Conservation (phyloP, 2,797 vertebrate genomes). For the Microctenopoma lineatum region DNA sequence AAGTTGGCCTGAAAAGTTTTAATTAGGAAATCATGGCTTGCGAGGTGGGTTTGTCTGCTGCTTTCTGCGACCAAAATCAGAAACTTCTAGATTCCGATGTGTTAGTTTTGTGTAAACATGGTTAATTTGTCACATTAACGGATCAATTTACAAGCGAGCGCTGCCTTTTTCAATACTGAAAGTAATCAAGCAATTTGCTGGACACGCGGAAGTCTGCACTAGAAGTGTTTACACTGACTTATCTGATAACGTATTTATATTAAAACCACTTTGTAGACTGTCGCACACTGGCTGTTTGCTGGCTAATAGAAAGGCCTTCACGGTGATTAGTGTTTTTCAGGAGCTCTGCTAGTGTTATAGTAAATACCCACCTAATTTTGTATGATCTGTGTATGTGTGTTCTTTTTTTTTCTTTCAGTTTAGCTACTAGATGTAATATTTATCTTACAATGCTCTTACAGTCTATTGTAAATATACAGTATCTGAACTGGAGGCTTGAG, state of each 20-base stretch:
- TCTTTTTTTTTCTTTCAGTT: too few relatives aligned
- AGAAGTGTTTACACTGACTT: accelerated
- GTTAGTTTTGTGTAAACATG: background rate
- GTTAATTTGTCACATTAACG: background rate
- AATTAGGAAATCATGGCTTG: background rate
- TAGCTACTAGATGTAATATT: too few relatives aligned
- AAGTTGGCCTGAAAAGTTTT: background rate
- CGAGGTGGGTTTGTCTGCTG: background rate
- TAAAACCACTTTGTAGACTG: background rate
- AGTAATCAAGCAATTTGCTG: too few relatives aligned
- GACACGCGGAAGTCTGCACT: background rate
- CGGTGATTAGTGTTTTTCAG: background rate
- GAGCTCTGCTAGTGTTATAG: background rate
- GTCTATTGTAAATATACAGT: too few relatives aligned
- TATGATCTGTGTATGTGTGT: too few relatives aligned
- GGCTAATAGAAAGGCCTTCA: background rate
- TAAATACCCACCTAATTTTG: too few relatives aligned
- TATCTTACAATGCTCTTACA: too few relatives aligned
- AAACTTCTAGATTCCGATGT: slow-evolving; percentile 63
- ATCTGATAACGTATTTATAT: background rate
- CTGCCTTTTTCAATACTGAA: background rate
- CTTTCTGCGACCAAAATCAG: slow-evolving; percentile 23
- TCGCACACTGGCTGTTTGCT: background rate
- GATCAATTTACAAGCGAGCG: background rate
- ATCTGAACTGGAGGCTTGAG: too few relatives aligned